Base-by-base conservation (phyloP, 2,888 invertebrate species). In the Unio delphinus region DNA sequence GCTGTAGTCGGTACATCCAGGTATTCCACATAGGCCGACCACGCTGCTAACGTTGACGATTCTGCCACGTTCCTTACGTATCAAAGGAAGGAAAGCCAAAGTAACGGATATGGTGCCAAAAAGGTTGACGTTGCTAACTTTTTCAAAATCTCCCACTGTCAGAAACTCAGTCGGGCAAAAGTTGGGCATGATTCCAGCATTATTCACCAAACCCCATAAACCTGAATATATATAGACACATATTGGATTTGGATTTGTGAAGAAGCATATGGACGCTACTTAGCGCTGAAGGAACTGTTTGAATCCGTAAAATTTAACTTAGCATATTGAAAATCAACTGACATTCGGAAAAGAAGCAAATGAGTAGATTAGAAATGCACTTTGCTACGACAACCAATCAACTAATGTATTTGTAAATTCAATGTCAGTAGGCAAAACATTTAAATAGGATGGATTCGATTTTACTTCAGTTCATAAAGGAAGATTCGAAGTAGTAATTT, bases 111-210 rank as follows among this genome's bases (percentile, higher is more conserved):
- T 85, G 6, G 89, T 83, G 8, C 90, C 90, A 68, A 83, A 84
- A 6, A 87, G 69, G 74, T 90, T 90, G 56, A 88, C 82, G 8
- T 79, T 74, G 34, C 84, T 71, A 20, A 72, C 72, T 1, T 65
- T 59, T 54, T 74, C 68, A 77, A 89, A 90, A 66, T 89, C 88
- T 3, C 85, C 82, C 3, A 84, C 69, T 0, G 80, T 73, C 17
- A 88, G 76, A 83, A 88, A 89, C 72, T 90, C 90, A 55, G 85
- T 81, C 1, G 81, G 81, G 23, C 87, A 84, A 15, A 83, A 72
- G 18, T 75, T 64, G 1, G 84, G 83, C 60, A 78, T 67, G 1
- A 86, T 73, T 17, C 87, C 87, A 11, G 86, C 87, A 66, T 87
- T 87, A 79, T 87, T 87, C 6, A 87, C 82, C 3, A 87, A 55